Evolutionary conservation across 2,888 invertebrate species (phyloP).

Genomic region (Sminthurinus aureus): DNA sequence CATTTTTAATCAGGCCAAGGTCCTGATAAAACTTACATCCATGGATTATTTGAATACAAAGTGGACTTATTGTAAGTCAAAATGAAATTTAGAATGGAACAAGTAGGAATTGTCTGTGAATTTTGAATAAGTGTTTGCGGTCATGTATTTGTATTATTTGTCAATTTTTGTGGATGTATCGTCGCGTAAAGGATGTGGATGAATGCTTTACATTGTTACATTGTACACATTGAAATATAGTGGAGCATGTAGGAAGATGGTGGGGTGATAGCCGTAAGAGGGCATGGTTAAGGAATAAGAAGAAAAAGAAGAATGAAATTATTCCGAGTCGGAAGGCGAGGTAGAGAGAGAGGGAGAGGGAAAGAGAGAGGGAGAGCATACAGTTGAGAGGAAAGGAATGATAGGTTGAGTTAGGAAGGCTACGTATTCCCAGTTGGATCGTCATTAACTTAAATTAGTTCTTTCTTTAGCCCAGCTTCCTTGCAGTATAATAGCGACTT

Average conservation of each 20-base stretch:
- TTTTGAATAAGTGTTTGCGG: no score
- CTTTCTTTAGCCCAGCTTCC: conserved; percentile 24
- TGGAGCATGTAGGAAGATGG: no score
- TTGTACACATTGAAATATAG: no score
- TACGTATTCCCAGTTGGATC: conserved; percentile 42
- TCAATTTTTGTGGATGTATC: no score
- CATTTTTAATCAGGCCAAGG: conserved; percentile 3
- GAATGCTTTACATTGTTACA: no score
- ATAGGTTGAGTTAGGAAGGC: conserved; percentile 41
- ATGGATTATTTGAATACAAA: conserved; percentile 8
- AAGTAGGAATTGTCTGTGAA: no score
- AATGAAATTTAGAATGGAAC: no score
- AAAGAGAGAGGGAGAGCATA: not conserved
- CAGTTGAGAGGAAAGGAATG: conserved; percentile 32
- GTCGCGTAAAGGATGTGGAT: no score
- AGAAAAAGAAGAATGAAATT: conserved; percentile 31
- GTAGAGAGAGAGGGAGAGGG: conserved; percentile 16
- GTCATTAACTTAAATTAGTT: conserved; percentile 48
- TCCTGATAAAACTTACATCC: not conserved
- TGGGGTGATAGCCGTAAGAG: not conserved
- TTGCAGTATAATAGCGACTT: not conserved
- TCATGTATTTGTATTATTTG: no score
- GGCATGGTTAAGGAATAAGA: not conserved
- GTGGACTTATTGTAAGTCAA: not conserved
- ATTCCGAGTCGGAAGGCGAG: conserved; percentile 26